These are phyloP conservation scores for Stratiolaelaps scimitus DNA, from an alignment of 1,140 invertebrate species.

Conservation along the genomic window DNA sequence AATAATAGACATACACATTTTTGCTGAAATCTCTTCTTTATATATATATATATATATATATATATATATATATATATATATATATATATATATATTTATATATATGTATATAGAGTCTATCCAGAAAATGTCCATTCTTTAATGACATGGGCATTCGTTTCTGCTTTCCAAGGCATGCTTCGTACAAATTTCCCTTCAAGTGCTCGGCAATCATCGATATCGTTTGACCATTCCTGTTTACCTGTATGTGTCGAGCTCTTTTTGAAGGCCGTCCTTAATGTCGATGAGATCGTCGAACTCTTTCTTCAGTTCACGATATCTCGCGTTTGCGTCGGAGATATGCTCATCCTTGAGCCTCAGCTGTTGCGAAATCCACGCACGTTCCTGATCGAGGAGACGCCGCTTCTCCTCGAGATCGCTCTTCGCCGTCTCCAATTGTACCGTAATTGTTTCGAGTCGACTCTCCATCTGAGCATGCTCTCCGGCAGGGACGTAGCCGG, in stretches of 20 bases:
- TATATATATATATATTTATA: too few species aligned
- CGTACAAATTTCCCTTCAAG: too few species aligned
- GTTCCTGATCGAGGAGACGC: constrained; percentile 3
- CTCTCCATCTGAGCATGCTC: not conserved
- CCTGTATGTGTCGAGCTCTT: constrained; percentile 24
- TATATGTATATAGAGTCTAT: too few species aligned
- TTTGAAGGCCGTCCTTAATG: constrained; percentile 22
- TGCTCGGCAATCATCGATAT: too few species aligned
- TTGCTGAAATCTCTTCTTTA: too few species aligned
- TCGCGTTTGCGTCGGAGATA: not conserved
- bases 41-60: too few species aligned
- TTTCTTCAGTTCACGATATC: not conserved
- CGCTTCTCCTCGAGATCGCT: constrained; percentile 20
- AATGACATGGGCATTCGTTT: too few species aligned
- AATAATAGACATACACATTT: not conserved
- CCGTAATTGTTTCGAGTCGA: not conserved
- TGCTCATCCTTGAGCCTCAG: constrained; percentile 12
- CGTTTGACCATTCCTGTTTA: not conserved
- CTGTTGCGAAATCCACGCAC: not conserved
- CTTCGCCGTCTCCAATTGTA: not conserved
- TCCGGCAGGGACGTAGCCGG: constrained; percentile 8
- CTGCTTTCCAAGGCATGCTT: too few species aligned
- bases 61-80: too few species aligned
- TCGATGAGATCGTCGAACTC: constrained; percentile 23
- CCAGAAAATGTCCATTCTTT: too few species aligned